These are phyloP conservation scores for Burhinus bistriatus DNA, from an alignment of 2,113 vertebrate species.

Conservation along the genomic window DNA sequence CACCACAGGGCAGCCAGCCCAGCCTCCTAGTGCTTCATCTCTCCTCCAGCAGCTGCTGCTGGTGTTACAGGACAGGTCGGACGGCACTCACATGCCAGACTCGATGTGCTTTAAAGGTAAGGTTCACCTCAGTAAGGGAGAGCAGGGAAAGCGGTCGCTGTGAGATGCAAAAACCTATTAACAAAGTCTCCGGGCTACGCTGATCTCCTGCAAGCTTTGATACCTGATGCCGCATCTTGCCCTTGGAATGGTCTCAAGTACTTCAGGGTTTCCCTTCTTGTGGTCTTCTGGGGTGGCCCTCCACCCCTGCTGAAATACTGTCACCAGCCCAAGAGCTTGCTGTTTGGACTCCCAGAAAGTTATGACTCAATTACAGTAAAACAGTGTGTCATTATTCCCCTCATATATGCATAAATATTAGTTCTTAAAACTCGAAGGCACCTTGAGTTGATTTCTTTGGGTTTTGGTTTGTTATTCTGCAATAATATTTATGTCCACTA, in stretches of 20 bases:
- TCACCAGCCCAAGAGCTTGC: background rate
- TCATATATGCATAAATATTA: background rate
- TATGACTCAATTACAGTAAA: background rate
- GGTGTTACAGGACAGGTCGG: background rate
- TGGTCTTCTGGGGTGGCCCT: background rate
- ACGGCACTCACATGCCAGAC: background rate
- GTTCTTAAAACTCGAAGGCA: background rate
- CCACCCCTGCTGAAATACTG: background rate
- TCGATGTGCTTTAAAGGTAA: background rate
- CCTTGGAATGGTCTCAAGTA: background rate
- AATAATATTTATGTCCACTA: conserved; percentile 30
- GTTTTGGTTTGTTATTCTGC: conserved; percentile 13
- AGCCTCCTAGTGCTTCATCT: background rate
- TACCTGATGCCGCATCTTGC: background rate
- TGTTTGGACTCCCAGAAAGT: background rate
- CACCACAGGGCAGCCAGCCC: fast-evolving
- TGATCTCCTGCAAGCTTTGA: background rate
- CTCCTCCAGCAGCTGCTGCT: background rate
- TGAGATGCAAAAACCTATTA: background rate
- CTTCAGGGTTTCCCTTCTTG: background rate
- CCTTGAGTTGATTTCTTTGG: background rate
- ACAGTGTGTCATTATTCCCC: background rate
- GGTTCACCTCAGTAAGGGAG: background rate
- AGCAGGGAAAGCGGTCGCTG: background rate
- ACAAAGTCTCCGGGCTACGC: fast-evolving